Conservation (phyloP, 2,888 invertebrate genomes). For the Andrena camellia region DNA sequence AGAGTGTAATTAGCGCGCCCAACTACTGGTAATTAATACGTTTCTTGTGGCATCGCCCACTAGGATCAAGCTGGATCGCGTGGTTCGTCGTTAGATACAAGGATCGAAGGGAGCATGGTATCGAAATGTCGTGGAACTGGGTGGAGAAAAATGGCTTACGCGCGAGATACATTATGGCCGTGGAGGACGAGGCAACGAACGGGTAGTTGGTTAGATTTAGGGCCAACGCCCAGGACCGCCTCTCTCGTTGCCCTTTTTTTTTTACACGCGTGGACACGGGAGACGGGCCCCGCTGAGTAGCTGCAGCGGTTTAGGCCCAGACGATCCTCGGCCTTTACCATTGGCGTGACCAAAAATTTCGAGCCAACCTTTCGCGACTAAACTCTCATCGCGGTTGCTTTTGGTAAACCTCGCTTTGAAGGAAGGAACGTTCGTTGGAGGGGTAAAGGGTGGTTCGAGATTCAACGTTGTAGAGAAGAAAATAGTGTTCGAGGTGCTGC, state of each 20-base stretch:
- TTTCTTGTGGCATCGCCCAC: background rate
- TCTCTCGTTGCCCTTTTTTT: conserved; percentile 55
- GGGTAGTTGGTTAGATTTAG: conserved; percentile 74
- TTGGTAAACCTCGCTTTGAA: background rate
- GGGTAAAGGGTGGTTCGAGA: background rate
- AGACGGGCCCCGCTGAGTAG: conserved; percentile 58
- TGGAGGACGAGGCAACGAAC: conserved; percentile 42
- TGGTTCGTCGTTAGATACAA: conserved; percentile 25
- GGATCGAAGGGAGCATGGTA: conserved; percentile 14
- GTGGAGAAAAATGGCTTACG: conserved; percentile 12
- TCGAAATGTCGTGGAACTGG: conserved; percentile 6
- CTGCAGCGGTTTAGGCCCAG: conserved; percentile 65
- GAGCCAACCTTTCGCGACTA: background rate
- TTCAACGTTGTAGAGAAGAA: background rate
- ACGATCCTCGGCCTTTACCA: conserved; percentile 52
- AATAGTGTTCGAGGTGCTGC: background rate
- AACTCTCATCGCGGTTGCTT: background rate
- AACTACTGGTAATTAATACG: conserved; percentile 26
- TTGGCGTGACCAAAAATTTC: conserved; percentile 69
- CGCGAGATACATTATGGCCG: conserved; percentile 52
- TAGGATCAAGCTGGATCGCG: conserved; percentile 16
- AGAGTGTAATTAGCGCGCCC: conserved; percentile 30
- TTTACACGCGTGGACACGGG: conserved; percentile 66
- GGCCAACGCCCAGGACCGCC: conserved; percentile 71
- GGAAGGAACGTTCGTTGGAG: too few relatives aligned